Evolutionary conservation across 2,113 vertebrate species (phyloP), one percentile per base, ranked within the genome.

Genomic region (Corynorhinus townsendii): DNA sequence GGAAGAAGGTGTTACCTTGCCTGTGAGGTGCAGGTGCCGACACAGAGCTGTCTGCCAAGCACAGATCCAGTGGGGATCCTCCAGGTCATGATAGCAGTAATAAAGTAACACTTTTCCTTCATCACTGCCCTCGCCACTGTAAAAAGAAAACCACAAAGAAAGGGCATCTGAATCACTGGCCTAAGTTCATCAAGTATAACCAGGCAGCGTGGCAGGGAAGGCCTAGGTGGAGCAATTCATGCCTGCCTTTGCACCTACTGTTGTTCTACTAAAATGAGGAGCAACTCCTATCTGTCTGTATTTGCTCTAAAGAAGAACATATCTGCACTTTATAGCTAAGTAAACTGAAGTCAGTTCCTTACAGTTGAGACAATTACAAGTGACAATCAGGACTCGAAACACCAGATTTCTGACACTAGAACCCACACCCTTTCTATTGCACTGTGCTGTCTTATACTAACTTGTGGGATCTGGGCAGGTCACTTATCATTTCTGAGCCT

Each of bases 1-100:
- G n/a, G 66, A 40, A 89, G 90, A 68, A 81, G 83, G 71, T 2
- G 88, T 97, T 98, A 99, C 99, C 99, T 99, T 99, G 95, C 99
- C 99, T 3, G 98, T 99, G 90, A 99, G 98, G 77, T 98, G 98
- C 26, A 99, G 98, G 80, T 98, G 99, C 96, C 98, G 98, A 97
- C 99, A 99, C 69, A 99, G 97, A 85, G 98, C 98, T 97, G 98
- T 99, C 97, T 99, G 99, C 99, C 99, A 99, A 47, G 98, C 97
- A 96, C 99, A 99, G 96, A 99, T 95, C 79, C 98, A 94, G 4
- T 98, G 98, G 2, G 99, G 99, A 64, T 99, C 97, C 45, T 98
- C 97, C 59, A 99, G 92, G 22, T 98, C 98, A 93, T 98, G 98
- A 98, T 99, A 99, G 96, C 98, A 98, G 97, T 99, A 99, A 96